Evolutionary conservation across 2,888 invertebrate genomes (phyloP).

Genomic region (Geotrupes spiniger): DNA sequence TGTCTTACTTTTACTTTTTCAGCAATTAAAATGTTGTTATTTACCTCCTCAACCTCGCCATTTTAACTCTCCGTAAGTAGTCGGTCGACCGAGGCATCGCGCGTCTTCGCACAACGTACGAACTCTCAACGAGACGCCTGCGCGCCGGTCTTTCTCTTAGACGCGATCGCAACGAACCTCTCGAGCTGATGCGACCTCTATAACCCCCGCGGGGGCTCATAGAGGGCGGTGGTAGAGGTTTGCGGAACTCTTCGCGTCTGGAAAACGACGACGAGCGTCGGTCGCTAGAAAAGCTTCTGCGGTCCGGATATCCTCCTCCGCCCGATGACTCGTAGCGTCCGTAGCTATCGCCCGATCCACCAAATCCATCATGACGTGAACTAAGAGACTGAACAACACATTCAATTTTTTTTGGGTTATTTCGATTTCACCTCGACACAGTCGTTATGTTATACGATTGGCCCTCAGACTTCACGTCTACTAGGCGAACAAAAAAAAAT

Average conservation of each 20-base stretch:
- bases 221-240: conserved; percentile 39
- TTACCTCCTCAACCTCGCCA: conserved; percentile 52
- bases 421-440: conserved; percentile 8
- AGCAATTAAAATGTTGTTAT: conserved; percentile 28
- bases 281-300: conserved; percentile 55
- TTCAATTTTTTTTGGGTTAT: conserved; percentile 19
- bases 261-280: conserved; percentile 41
- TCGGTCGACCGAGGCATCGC: conserved; percentile 45
- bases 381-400: conserved; percentile 48
- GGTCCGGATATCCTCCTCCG: conserved; percentile 53
- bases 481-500: conserved; percentile 15
- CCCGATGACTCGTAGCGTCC: conserved; percentile 59
- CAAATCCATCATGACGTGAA: conserved; percentile 46
- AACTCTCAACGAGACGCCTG: conserved; percentile 57
- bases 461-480: conserved; percentile 40
- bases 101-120: conserved; percentile 58
- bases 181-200: conserved; percentile 47
- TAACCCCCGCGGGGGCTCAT: conserved; percentile 41
- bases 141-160: conserved; percentile 56
- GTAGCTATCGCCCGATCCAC: conserved; percentile 57
- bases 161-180: conserved; percentile 50
- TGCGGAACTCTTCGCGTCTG: conserved; percentile 45
- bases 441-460: neutral
- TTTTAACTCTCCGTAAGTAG: conserved; percentile 48
- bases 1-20: conserved; percentile 18